phyloP scores from a whole-genome alignment of 2,113 vertebrate species.

The Pseudorasbora parva region DNA sequence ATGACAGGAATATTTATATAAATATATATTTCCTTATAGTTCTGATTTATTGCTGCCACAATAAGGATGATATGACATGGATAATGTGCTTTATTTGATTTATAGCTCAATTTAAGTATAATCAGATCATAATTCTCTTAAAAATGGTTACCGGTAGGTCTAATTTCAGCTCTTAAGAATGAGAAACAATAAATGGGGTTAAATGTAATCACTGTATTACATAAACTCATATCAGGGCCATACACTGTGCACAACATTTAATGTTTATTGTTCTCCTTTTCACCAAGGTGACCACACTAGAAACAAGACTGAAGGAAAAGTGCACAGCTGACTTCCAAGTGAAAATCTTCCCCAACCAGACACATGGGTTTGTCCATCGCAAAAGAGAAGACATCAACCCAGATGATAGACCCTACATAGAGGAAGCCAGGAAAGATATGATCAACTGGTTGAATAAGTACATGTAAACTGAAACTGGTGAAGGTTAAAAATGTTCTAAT shows the following conservation, averaged over 20 bases:
- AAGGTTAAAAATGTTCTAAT: neutral
- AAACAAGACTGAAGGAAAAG: constrained; percentile 82
- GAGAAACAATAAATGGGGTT: neutral
- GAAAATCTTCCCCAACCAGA: constrained; percentile 90
- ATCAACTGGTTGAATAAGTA: constrained; percentile 88
- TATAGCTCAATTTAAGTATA: neutral
- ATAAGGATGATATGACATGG: neutral
- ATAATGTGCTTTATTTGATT: neutral
- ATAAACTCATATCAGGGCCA: neutral
- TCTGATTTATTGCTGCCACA: neutral
- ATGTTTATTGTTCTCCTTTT: neutral
- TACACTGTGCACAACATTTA: neutral
- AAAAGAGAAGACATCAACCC: constrained; percentile 86
- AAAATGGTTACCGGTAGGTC: neutral
- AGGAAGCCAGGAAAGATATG: constrained; percentile 87
- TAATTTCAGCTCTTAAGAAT: neutral
- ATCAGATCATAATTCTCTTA: neutral
- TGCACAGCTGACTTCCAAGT: constrained; percentile 84
- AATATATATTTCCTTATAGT: neutral
- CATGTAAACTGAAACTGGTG: constrained; percentile 65
- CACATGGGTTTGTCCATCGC: constrained; percentile 90
- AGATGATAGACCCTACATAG: constrained; percentile 80
- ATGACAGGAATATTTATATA: too few relatives aligned
- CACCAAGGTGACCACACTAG: constrained; percentile 78
- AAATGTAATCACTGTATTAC: neutral